These are phyloP conservation scores for Scaptomyza graminum DNA, from an alignment of 1,140 invertebrate genomes.

Conservation along the genomic window DNA sequence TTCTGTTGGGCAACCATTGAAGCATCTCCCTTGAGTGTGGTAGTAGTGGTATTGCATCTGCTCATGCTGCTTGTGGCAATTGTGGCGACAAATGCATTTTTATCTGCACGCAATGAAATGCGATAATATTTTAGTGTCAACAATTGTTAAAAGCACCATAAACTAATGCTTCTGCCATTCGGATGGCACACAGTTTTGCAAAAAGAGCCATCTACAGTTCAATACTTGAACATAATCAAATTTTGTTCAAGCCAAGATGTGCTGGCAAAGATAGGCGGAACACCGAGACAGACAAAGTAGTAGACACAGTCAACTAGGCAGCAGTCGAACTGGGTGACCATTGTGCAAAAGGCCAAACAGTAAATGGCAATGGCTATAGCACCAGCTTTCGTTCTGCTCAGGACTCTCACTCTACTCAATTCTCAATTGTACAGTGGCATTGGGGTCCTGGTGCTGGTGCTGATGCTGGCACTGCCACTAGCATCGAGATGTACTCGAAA, in stretches of 20 bases:
- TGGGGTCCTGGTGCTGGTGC: slow-evolving; percentile 1
- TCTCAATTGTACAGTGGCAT: neutral
- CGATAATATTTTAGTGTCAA: slow-evolving; percentile 84
- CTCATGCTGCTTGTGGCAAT: slow-evolving; percentile 66
- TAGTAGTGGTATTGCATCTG: neutral
- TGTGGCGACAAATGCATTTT: slow-evolving; percentile 82
- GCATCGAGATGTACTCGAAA: slow-evolving; percentile 64
- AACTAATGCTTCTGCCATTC: slow-evolving; percentile 67
- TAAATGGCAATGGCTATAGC: slow-evolving; percentile 30
- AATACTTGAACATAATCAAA: slow-evolving; percentile 81
- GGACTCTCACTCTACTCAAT: neutral
- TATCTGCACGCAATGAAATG: slow-evolving; percentile 83
- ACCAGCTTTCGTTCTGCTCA: slow-evolving; percentile 5
- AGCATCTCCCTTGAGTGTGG: slow-evolving; percentile 5
- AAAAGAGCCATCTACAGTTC: slow-evolving; percentile 71
- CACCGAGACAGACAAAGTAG: slow-evolving; percentile 50
- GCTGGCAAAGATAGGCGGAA: slow-evolving; percentile 57
- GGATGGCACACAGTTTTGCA: slow-evolving; percentile 5
- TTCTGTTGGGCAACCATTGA: slow-evolving; percentile 28
- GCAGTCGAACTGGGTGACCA: slow-evolving; percentile 73
- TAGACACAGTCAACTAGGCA: slow-evolving; percentile 75
- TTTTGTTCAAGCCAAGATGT: slow-evolving; percentile 69
- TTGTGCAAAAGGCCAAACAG: slow-evolving; percentile 57
- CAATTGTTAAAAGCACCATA: slow-evolving; percentile 83
- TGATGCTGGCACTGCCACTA: slow-evolving; percentile 6